Percentiles rank a stretch among this genome's conserved stretches.
Evolutionary conservation across 2,888 invertebrate species (phyloP).

Genomic region (Cheilosia urbana): DNA sequence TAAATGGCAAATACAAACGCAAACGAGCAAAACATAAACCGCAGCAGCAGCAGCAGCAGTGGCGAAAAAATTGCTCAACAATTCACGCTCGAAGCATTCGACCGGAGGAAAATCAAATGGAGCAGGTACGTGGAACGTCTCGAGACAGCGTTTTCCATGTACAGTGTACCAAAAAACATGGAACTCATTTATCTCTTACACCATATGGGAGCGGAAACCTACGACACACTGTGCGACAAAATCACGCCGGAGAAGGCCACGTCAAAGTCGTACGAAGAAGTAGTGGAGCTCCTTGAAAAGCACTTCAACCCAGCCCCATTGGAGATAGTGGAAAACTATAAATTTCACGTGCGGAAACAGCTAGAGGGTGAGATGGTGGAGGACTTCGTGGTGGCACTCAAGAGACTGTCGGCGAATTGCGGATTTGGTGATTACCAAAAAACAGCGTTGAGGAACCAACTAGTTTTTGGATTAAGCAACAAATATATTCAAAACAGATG

Average conservation of each 20-base stretch:
- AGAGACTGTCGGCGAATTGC: background rate
- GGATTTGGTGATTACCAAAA: background rate
- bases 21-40: too few species aligned
- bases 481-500: background rate
- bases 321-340: conserved; percentile 19
- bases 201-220: background rate
- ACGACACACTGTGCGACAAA: background rate
- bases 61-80: too few species aligned
- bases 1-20: too few species aligned
- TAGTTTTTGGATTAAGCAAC: background rate
- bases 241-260: background rate
- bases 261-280: background rate
- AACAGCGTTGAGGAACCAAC: background rate
- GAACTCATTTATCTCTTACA: background rate
- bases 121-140: too few species aligned
- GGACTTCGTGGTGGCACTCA: background rate
- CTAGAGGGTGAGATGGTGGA: background rate
- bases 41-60: too few species aligned
- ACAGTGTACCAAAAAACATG: background rate
- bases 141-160: too few species aligned
- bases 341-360: conserved; percentile 11
- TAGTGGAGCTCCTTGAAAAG: conserved; percentile 7
- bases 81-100: too few species aligned
- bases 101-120: too few species aligned
- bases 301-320: background rate